Conservation (phyloP, 1,140 invertebrate species). For the Phthorimaea operculella region DNA sequence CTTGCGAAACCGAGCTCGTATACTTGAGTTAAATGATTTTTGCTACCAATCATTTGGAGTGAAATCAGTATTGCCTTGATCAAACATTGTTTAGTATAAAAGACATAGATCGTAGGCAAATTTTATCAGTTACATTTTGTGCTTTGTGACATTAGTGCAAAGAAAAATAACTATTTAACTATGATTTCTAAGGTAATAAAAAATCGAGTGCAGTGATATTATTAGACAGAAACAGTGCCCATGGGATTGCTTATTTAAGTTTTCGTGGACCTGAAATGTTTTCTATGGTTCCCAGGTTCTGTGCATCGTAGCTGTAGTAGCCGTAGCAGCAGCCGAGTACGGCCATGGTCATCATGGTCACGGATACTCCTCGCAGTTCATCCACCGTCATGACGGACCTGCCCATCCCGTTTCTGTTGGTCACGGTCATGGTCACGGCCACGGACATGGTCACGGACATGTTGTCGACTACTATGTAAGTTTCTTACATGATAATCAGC, state of each 20-base stretch:
- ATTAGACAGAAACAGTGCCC: too few relatives aligned
- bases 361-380: slow-evolving; percentile 34
- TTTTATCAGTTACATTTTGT: slow-evolving; percentile 33
- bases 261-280: too few relatives aligned
- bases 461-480: slow-evolving; percentile 40
- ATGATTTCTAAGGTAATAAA: slow-evolving; percentile 36
- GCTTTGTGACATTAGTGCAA: slow-evolving; percentile 18
- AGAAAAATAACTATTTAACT: slow-evolving; percentile 13
- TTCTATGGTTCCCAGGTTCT: slow-evolving; percentile 25
- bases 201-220: too few relatives aligned
- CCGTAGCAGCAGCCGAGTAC: slow-evolving; percentile 15
- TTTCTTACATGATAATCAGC: not conserved
- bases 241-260: too few relatives aligned
- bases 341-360: slow-evolving; percentile 15
- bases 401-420: slow-evolving; percentile 12
- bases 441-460: slow-evolving; percentile 6
- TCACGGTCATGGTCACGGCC: slow-evolving; percentile 24
- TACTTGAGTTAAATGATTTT: not conserved
- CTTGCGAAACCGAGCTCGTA: not conserved
- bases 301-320: slow-evolving; percentile 23
- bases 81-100: slow-evolving; percentile 44
- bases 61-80: slow-evolving; percentile 43
- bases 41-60: slow-evolving; percentile 20
- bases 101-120: slow-evolving; percentile 25
- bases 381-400: slow-evolving; percentile 37